A percentile compares a stretch with the other conserved stretches of the same genome.
Evolutionary conservation across 2,113 vertebrate species (phyloP).

Genomic region (Gallinago jamesoni): DNA sequence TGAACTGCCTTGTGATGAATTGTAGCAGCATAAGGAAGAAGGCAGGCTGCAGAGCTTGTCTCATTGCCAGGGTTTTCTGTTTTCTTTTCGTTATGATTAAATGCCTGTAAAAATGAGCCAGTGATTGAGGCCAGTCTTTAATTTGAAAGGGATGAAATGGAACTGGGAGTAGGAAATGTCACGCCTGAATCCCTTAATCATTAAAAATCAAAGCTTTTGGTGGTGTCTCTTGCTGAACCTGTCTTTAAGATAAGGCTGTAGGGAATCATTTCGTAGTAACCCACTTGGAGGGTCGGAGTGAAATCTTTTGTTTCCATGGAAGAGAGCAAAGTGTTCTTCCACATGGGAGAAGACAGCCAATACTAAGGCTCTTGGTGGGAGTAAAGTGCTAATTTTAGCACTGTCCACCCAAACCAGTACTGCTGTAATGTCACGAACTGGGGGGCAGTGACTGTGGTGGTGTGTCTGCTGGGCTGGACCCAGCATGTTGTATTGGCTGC

Average conservation of each 20-base stretch:
- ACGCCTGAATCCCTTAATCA: background rate
- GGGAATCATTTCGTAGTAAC: background rate
- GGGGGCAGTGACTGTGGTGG: background rate
- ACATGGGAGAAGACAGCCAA: background rate
- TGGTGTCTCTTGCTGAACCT: background rate
- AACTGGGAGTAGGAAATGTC: background rate
- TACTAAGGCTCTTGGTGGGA: background rate
- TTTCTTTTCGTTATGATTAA: constrained; percentile 10
- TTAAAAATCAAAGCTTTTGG: constrained; percentile 23
- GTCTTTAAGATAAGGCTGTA: background rate
- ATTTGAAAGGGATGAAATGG: constrained; percentile 3
- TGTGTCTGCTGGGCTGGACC: background rate
- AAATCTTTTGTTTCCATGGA: background rate
- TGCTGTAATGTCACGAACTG: background rate
- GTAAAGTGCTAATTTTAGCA: constrained; percentile 33
- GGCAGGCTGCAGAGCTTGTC: background rate
- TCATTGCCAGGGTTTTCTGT: background rate
- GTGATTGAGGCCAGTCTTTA: constrained; percentile 6
- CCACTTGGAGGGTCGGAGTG: background rate
- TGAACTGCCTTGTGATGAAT: background rate
- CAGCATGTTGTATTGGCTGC: background rate
- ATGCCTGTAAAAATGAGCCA: constrained; percentile 22
- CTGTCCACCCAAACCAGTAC: background rate
- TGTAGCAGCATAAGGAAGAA: background rate
- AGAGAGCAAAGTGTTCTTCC: background rate